A percentile compares a stretch with the other conserved stretches of the same genome.
These are phyloP conservation scores for Gallinago undulata DNA, from an alignment of 2,113 vertebrate genomes.

Conservation along the genomic window DNA sequence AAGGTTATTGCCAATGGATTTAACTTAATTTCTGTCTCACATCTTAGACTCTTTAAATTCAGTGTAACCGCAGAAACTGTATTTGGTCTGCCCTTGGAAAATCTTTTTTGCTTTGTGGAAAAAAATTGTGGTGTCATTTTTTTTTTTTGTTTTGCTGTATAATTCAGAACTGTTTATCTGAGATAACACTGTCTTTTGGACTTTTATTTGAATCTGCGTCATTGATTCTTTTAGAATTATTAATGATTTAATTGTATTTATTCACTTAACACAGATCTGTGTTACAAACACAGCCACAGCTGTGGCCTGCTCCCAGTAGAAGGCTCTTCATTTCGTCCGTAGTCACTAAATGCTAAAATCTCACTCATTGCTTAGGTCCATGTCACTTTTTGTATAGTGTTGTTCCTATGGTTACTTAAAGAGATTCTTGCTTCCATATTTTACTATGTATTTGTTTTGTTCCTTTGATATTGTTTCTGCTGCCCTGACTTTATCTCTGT, in stretches of 20 bases:
- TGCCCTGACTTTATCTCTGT: neutral
- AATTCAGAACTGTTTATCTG: constrained; percentile 22
- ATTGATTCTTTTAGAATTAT: constrained; percentile 45
- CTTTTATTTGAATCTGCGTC: constrained; percentile 42
- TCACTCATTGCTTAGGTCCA: constrained; percentile 4
- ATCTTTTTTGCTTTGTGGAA: neutral
- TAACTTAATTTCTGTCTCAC: neutral
- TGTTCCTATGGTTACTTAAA: constrained; percentile 46
- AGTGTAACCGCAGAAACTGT: neutral
- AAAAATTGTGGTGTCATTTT: neutral
- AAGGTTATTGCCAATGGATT: neutral
- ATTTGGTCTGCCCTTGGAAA: neutral
- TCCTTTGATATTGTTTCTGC: neutral
- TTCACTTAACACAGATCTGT: constrained; percentile 41
- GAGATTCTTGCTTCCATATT: constrained; percentile 6
- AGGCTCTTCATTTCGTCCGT: constrained; percentile 45
- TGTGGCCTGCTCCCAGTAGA: constrained; percentile 38
- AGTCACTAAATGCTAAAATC: constrained; percentile 1
- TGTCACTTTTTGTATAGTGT: neutral
- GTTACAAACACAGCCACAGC: neutral
- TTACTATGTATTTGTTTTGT: constrained; percentile 2
- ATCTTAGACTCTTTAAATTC: neutral
- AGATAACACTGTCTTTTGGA: neutral
- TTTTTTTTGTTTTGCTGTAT: neutral
- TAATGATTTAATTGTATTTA: constrained; percentile 63